Conservation (phyloP, 2,888 invertebrate species). For the Octodonta nipae region DNA sequence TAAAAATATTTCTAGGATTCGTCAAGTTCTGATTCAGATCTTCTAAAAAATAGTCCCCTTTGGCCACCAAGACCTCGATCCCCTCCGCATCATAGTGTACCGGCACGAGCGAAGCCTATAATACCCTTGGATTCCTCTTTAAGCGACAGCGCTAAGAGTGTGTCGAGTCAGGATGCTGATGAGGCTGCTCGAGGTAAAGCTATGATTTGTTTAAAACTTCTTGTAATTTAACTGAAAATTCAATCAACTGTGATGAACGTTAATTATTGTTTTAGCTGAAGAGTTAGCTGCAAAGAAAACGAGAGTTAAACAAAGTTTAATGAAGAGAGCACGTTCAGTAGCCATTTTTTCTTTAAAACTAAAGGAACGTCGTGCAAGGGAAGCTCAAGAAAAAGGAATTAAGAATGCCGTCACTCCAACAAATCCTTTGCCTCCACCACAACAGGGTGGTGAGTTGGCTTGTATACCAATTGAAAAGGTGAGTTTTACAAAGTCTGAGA, state of each 20-base stretch:
- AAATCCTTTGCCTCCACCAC: conserved; percentile 33
- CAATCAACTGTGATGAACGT: too few relatives aligned
- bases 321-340: conserved; percentile 72
- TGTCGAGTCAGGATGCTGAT: conserved; percentile 41
- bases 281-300: conserved; percentile 53
- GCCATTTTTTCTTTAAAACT: conserved; percentile 74
- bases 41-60: conserved; percentile 34
- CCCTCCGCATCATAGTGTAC: conserved; percentile 16
- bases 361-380: conserved; percentile 62
- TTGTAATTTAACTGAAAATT: too few relatives aligned
- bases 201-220: too few relatives aligned
- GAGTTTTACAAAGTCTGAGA: too few relatives aligned
- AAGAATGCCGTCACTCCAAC: conserved; percentile 33
- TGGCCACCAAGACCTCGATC: conserved; percentile 35
- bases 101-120: conserved; percentile 22
- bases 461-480: conserved; percentile 73
- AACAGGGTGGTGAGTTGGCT: conserved; percentile 69
- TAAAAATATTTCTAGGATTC: conserved; percentile 36
- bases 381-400: conserved; percentile 55
- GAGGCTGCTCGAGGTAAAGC: conserved; percentile 34
- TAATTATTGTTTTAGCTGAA: too few relatives aligned
- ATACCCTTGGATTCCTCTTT: conserved; percentile 38
- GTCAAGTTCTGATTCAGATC: conserved; percentile 46
- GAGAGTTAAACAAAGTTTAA: conserved; percentile 56
- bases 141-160: conserved; percentile 41